Percentiles rank a stretch among this genome's conserved stretches.
These are phyloP conservation scores for Larimichthys crocea DNA, from an alignment of 2,113 vertebrate genomes.

Conservation along the genomic window DNA sequence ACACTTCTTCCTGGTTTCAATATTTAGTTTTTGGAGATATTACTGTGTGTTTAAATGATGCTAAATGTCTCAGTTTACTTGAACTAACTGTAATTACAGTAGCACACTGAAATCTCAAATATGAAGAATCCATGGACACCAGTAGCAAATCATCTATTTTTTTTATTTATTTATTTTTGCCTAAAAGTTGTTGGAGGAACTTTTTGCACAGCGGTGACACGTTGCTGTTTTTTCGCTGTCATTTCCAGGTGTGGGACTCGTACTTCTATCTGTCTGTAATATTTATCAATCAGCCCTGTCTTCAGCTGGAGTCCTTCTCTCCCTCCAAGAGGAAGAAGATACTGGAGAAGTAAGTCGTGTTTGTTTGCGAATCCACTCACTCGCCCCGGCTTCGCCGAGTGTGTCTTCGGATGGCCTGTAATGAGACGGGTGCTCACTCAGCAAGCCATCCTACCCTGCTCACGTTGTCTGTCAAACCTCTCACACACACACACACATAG, in stretches of 20 bases:
- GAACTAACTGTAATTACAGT: background rate
- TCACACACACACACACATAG: constrained; percentile 5
- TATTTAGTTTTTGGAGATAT: background rate
- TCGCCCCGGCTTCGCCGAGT: background rate
- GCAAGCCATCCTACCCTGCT: background rate
- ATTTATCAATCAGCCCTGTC: constrained; percentile 98
- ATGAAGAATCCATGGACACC: background rate
- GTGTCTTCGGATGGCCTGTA: background rate
- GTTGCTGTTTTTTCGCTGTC: background rate
- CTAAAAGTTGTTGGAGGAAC: background rate
- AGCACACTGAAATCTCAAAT: background rate
- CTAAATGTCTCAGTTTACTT: background rate
- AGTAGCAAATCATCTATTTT: background rate
- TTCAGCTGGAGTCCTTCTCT: constrained; percentile 97
- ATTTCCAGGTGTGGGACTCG: constrained; percentile 95
- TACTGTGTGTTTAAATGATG: background rate
- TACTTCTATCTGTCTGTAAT: constrained; percentile 99
- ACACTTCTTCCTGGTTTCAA: background rate
- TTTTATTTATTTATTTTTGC: background rate
- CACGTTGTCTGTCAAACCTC: constrained; percentile 3
- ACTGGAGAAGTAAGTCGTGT: constrained; percentile 93
- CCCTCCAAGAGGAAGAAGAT: constrained; percentile 98
- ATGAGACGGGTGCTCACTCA: background rate
- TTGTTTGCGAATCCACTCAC: background rate
- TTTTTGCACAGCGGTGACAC: background rate